These are phyloP conservation scores for Crotophaga sulcirostris DNA, from an alignment of 2,113 vertebrate genomes.

Conservation along the genomic window DNA sequence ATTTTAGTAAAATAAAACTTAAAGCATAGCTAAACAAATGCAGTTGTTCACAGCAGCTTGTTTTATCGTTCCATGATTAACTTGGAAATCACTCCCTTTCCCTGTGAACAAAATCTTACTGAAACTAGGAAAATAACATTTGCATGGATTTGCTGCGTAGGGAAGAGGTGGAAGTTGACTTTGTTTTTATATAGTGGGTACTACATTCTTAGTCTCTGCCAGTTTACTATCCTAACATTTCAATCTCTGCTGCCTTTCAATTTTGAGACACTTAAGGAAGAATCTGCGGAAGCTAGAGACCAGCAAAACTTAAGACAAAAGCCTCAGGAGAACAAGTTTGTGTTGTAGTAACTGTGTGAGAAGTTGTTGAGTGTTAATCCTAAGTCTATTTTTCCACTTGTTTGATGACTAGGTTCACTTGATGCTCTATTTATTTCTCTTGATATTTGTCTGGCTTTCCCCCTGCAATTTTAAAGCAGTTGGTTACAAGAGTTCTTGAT, in stretches of 20 bases:
- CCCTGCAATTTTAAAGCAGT: background rate
- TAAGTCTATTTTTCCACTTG: background rate
- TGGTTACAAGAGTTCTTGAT: background rate
- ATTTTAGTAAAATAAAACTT: background rate
- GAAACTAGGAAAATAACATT: background rate
- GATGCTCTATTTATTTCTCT: background rate
- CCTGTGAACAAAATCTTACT: background rate
- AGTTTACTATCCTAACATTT: background rate
- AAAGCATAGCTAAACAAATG: background rate
- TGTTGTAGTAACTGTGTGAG: background rate
- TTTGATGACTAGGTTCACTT: background rate
- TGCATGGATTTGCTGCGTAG: background rate
- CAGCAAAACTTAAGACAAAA: background rate
- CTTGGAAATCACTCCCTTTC: background rate
- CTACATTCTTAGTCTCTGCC: background rate
- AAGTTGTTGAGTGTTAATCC: background rate
- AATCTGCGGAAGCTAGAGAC: background rate
- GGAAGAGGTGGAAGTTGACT: background rate
- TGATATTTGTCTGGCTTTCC: background rate
- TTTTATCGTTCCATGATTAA: background rate
- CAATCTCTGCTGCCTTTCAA: background rate
- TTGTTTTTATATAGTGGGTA: background rate
- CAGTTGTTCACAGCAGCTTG: background rate
- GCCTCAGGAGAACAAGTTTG: background rate
- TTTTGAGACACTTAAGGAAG: background rate